Percentiles rank a stretch among this genome's conserved stretches.
These are phyloP conservation scores for Drosophila burlai DNA, from an alignment of 1,140 invertebrate species.

Conservation along the genomic window DNA sequence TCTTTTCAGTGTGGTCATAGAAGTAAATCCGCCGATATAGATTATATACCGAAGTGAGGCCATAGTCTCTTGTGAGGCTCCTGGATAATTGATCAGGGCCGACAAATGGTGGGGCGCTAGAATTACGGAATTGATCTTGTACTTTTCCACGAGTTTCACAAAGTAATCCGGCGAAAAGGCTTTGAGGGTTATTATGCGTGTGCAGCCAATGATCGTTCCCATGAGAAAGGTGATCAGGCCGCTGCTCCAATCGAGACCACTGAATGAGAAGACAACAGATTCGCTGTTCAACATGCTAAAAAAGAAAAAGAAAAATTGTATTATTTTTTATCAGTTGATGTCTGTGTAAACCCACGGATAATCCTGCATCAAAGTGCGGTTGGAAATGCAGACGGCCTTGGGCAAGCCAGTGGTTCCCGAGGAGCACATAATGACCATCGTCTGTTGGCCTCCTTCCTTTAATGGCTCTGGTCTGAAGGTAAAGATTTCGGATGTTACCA, in stretches of 20 bases:
- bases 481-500: background rate
- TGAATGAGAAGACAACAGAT: conserved; percentile 8
- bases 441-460: background rate
- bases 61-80: background rate
- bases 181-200: background rate
- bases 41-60: background rate
- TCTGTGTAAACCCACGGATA: background rate
- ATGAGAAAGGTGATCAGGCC: background rate
- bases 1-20: background rate
- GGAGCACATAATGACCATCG: background rate
- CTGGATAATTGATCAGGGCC: background rate
- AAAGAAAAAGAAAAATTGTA: too few species aligned
- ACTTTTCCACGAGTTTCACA: background rate
- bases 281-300: conserved; percentile 3
- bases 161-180: conserved; percentile 1
- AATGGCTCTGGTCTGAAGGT: background rate
- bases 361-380: background rate
- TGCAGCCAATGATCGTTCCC: background rate
- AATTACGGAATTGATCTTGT: background rate
- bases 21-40: conserved; percentile 4
- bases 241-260: conserved; percentile 7
- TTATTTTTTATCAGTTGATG: too few species aligned
- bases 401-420: conserved; percentile 8
- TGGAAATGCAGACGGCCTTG: conserved; percentile 4
- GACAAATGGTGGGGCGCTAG: background rate